phyloP scores from a whole-genome alignment of 2,113 vertebrate genomes.

The Rhea pennata region DNA sequence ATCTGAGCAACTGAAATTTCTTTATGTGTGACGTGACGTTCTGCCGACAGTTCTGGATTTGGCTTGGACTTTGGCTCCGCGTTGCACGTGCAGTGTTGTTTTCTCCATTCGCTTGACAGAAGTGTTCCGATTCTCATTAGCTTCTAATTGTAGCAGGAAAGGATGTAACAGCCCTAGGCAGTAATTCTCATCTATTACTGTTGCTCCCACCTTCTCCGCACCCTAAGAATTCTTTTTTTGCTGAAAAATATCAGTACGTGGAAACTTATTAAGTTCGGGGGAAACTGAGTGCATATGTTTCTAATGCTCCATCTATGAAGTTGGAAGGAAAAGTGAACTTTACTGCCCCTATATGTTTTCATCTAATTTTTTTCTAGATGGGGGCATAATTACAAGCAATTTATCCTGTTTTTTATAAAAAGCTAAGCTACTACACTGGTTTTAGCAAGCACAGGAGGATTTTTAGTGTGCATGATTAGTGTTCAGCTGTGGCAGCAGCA shows the following conservation, averaged over 20 bases:
- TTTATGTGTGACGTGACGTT: conserved; percentile 17
- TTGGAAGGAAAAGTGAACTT: neutral
- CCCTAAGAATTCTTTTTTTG: neutral
- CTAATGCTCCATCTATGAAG: neutral
- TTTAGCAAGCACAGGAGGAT: neutral
- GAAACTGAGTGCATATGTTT: neutral
- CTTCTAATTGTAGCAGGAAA: conserved; percentile 60
- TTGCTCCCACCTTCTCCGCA: conserved; percentile 26
- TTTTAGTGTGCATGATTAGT: neutral
- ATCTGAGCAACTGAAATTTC: neutral
- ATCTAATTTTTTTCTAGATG: neutral
- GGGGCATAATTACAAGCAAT: neutral
- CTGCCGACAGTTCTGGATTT: neutral
- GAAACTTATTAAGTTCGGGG: neutral
- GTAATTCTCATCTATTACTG: conserved; percentile 49
- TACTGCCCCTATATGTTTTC: neutral
- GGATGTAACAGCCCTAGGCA: conserved; percentile 15
- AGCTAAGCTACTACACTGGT: neutral
- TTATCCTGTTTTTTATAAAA: neutral
- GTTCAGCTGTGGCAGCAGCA: neutral
- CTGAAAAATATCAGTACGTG: neutral
- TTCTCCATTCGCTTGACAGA: conserved; percentile 45
- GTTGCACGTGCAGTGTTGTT: conserved; percentile 10
- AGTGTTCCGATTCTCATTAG: conserved; percentile 39
- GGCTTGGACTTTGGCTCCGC: neutral